These are phyloP conservation scores for Apaloderma vittatum DNA, from an alignment of 2,113 vertebrate genomes.

Conservation along the genomic window DNA sequence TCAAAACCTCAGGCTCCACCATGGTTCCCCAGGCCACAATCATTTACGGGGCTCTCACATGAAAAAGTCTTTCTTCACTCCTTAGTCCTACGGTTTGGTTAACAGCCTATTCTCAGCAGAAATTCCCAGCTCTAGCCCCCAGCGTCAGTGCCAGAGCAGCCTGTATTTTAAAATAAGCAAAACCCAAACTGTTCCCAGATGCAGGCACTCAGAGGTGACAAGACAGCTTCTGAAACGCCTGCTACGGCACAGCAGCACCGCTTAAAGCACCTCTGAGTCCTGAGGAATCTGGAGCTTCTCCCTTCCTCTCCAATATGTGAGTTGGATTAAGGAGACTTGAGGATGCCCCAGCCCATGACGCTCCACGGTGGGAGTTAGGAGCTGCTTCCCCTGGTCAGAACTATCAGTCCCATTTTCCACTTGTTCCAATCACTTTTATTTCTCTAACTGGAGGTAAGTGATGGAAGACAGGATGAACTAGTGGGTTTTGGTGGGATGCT, in stretches of 20 bases:
- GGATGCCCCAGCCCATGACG: neutral
- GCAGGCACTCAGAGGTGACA: neutral
- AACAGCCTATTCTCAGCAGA: neutral
- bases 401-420: neutral
- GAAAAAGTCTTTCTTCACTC: neutral
- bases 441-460: neutral
- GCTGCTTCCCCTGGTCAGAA: neutral
- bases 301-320: neutral
- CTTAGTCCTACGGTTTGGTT: neutral
- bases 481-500: neutral
- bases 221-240: neutral
- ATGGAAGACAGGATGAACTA: neutral
- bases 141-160: neutral
- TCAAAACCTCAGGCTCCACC: constrained; percentile 39
- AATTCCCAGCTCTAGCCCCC: neutral
- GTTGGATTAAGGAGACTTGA: neutral
- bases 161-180: neutral
- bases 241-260: fast-evolving
- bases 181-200: neutral
- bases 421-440: neutral
- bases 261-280: neutral
- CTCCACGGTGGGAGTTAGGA: neutral
- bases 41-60: neutral
- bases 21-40: neutral
- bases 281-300: neutral